These are phyloP conservation scores for Neogobius melanostomus DNA, from an alignment of 2,113 vertebrate genomes.

Conservation along the genomic window DNA sequence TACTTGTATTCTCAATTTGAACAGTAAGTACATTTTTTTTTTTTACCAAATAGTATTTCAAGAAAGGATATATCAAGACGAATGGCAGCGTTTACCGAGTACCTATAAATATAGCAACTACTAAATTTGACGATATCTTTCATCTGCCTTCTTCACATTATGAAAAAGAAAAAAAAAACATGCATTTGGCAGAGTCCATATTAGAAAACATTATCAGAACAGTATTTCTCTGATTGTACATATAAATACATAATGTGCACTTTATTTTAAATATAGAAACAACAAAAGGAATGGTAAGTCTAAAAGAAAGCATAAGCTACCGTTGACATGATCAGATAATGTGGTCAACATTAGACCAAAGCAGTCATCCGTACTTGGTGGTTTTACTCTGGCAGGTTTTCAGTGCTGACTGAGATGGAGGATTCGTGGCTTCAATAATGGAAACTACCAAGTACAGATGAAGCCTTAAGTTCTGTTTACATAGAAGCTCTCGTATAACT, in stretches of 20 bases:
- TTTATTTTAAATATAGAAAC: background rate
- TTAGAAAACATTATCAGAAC: background rate
- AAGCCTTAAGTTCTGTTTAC: no score
- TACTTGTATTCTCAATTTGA: background rate
- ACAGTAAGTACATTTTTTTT: background rate
- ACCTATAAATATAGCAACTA: constrained; percentile 7
- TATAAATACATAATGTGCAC: background rate
- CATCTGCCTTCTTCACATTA: background rate
- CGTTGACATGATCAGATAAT: constrained; percentile 32
- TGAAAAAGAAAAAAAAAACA: background rate
- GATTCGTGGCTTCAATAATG: no score
- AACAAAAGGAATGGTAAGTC: constrained; percentile 60
- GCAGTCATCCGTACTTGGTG: no score
- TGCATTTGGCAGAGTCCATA: background rate
- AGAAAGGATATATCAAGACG: background rate
- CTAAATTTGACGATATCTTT: background rate
- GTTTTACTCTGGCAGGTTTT: no score
- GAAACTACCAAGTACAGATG: no score
- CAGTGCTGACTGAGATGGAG: no score
- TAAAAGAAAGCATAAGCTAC: constrained; percentile 30
- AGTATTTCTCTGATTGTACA: constrained; percentile 4
- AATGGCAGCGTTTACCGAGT: background rate
- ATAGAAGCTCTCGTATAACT: no score
- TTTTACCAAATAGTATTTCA: background rate
- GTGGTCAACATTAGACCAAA: no score